Evolutionary conservation across 2,113 vertebrate genomes (phyloP).

Genomic region (Xenopus borealis): DNA sequence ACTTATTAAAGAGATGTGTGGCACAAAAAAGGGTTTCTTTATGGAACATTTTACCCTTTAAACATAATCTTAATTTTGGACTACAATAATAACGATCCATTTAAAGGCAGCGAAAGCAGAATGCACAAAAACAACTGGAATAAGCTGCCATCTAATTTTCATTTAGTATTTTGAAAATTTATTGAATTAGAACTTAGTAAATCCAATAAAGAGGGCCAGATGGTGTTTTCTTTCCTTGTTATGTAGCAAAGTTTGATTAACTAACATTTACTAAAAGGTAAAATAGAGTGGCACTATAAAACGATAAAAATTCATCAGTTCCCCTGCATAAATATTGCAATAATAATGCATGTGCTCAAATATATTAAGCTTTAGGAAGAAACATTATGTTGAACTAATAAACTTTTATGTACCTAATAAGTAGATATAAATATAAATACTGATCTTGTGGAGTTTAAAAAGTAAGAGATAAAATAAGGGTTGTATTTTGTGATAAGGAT

Average conservation of each 20-base stretch:
- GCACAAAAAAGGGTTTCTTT: too few species aligned
- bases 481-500: background rate
- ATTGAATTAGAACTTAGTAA: conserved; percentile 60
- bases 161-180: conserved; percentile 63
- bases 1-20: too few species aligned
- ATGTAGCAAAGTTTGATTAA: conserved; percentile 46
- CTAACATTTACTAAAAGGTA: conserved; percentile 48
- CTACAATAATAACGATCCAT: background rate
- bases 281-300: conserved; percentile 48
- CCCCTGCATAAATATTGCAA: conserved; percentile 40
- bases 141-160: conserved; percentile 55
- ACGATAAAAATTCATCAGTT: conserved; percentile 50
- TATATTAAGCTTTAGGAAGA: conserved; percentile 40
- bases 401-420: conserved; percentile 57
- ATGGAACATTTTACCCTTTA: too few species aligned
- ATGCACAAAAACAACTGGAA: conserved; percentile 48
- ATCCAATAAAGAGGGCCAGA: conserved; percentile 53
- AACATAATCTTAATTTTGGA: background rate
- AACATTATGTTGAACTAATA: conserved; percentile 49
- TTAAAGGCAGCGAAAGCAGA: conserved; percentile 49
- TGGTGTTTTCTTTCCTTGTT: conserved; percentile 54
- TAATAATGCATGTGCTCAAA: conserved; percentile 55
- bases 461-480: conserved; percentile 40
- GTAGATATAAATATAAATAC: conserved; percentile 55
- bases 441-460: conserved; percentile 30